Evolutionary conservation across 2,888 invertebrate species (phyloP).

Genomic region (Crepidodera aurea): DNA sequence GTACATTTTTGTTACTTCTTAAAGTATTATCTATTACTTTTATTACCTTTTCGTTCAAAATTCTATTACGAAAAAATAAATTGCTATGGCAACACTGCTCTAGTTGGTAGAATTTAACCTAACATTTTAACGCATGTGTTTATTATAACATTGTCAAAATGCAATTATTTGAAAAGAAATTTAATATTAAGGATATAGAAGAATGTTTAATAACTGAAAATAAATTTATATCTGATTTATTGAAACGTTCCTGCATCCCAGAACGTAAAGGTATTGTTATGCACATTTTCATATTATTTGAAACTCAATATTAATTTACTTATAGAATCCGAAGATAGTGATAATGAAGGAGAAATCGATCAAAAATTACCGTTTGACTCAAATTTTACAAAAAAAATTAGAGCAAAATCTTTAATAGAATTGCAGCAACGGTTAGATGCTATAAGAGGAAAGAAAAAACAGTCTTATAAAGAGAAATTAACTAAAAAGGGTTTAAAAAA

Average conservation of each 20-base stretch:
- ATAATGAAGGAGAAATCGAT: slow-evolving; percentile 59
- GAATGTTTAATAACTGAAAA: slow-evolving; percentile 66
- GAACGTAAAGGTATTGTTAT: slow-evolving; percentile 47
- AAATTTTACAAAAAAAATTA: slow-evolving; percentile 53
- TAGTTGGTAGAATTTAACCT: no score
- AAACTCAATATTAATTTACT: not conserved
- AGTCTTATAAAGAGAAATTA: slow-evolving; percentile 72
- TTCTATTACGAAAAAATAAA: no score
- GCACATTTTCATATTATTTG: slow-evolving; percentile 14
- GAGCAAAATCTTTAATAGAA: slow-evolving; percentile 71
- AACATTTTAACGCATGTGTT: no score
- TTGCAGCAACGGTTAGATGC: slow-evolving; percentile 70
- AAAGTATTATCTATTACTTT: no score
- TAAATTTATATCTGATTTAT: slow-evolving; percentile 67
- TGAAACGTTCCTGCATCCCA: slow-evolving; percentile 67
- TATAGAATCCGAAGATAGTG: not conserved
- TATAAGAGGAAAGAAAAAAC: slow-evolving; percentile 69
- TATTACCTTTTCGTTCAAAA: no score
- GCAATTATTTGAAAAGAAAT: slow-evolving; percentile 48
- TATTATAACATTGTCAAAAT: slow-evolving; percentile 37
- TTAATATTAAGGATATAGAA: slow-evolving; percentile 57
- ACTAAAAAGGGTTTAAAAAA: slow-evolving; percentile 73
- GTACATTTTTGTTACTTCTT: no score
- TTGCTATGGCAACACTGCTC: no score
- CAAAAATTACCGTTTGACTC: slow-evolving; percentile 46